A percentile compares a stretch with the other conserved stretches of the same genome.
Conservation (phyloP, 2,797 vertebrate species). For the Galagoides demidoff region DNA sequence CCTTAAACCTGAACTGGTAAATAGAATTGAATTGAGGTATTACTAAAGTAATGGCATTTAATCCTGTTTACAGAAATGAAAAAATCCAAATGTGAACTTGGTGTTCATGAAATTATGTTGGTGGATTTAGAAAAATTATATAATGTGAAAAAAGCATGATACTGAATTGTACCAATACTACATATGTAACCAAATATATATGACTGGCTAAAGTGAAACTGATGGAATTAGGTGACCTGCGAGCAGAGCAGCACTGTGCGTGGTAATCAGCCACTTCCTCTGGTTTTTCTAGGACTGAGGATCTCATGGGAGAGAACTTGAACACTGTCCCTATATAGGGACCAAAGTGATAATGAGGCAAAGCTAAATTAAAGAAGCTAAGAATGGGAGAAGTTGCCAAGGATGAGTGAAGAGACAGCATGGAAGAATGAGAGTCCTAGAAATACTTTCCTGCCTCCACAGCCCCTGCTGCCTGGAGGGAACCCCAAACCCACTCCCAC, state of each 20-base stretch:
- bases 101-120: not conserved
- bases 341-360: not conserved
- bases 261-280: not conserved
- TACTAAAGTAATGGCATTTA: not conserved
- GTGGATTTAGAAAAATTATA: not conserved
- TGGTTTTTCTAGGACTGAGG: not conserved
- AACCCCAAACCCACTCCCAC: not conserved
- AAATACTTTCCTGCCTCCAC: not conserved
- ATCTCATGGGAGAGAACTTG: not conserved
- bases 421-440: not conserved
- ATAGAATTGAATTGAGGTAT: not conserved
- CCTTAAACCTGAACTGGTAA: not conserved
- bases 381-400: not conserved
- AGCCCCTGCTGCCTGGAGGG: not conserved
- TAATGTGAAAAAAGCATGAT: not conserved
- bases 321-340: not conserved
- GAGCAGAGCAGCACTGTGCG: not conserved
- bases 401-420: not conserved
- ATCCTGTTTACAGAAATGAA: constrained; percentile 4
- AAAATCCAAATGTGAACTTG: not conserved
- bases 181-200: not conserved
- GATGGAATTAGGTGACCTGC: not conserved
- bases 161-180: not conserved
- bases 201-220: not conserved
- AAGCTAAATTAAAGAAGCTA: not conserved